Conservation (phyloP, 2,113 vertebrate species). For the Psettodes erumei region DNA sequence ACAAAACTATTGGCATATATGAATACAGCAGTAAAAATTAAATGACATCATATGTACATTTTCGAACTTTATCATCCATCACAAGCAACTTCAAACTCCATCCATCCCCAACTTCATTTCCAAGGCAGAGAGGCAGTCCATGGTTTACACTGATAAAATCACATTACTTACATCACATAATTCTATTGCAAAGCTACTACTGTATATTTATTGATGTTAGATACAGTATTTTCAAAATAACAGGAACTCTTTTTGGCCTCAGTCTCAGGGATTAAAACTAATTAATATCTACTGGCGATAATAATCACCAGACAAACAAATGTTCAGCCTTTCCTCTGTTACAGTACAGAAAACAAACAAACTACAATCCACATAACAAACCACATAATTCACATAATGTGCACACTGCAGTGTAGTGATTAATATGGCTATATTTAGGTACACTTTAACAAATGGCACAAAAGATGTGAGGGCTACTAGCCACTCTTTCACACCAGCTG, state of each 20-base stretch:
- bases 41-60: constrained; percentile 17
- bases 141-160: constrained; percentile 22
- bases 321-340: constrained; percentile 1
- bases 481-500: background rate
- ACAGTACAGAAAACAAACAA: constrained; percentile 19
- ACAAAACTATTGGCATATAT: background rate
- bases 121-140: constrained; percentile 23
- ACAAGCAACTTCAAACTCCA: constrained; percentile 3
- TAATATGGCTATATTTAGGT: no score
- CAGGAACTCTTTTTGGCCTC: background rate
- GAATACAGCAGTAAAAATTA: constrained; percentile 23
- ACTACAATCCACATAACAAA: constrained; percentile 10
- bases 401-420: background rate
- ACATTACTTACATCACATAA: constrained; percentile 12
- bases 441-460: background rate
- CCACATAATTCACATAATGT: background rate
- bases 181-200: constrained; percentile 23
- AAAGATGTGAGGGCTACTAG: background rate
- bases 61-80: constrained; percentile 5
- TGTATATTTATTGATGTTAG: constrained; percentile 40
- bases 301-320: constrained; percentile 4
- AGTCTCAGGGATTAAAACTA: constrained; percentile 18
- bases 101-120: constrained; percentile 30
- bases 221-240: constrained; percentile 12
- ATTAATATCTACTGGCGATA: constrained; percentile 17